Evolutionary conservation across 2,797 vertebrate genomes (phyloP).

Genomic region (Urosaurus nigricauda): DNA sequence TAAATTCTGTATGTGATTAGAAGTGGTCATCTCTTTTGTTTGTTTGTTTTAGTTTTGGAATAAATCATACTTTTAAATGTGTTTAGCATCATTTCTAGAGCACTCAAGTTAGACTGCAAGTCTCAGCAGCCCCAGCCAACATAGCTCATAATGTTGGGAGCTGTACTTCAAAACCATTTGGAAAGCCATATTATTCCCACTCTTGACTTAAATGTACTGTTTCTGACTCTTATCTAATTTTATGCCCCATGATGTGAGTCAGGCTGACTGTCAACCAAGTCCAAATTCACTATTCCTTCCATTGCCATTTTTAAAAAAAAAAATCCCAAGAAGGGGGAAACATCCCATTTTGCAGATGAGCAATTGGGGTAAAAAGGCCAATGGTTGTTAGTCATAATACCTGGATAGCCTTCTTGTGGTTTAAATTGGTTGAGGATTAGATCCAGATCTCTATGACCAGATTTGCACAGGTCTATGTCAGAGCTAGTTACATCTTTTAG

Average conservation of each 20-base stretch:
- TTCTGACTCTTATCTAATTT: background rate
- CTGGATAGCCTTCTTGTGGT: background rate
- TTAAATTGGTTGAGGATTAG: background rate
- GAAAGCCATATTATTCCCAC: no score
- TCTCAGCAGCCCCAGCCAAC: no score
- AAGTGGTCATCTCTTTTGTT: background rate
- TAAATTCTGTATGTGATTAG: background rate
- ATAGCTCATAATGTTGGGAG: background rate
- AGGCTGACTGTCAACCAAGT: background rate
- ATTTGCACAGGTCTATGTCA: background rate
- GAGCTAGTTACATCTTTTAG: background rate
- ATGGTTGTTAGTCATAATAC: background rate
- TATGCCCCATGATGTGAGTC: background rate
- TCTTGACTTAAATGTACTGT: background rate
- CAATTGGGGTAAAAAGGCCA: background rate
- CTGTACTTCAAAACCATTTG: no score
- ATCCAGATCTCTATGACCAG: background rate
- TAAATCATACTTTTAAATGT: background rate
- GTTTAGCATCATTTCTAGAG: background rate
- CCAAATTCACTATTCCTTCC: background rate
- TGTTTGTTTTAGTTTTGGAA: background rate
- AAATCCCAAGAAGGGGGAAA: no score
- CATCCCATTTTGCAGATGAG: background rate
- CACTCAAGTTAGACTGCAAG: no score
- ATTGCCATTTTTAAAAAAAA: background rate